Evolutionary conservation across 2,113 vertebrate species (phyloP).

Genomic region (Pelecanoides urinatrix): DNA sequence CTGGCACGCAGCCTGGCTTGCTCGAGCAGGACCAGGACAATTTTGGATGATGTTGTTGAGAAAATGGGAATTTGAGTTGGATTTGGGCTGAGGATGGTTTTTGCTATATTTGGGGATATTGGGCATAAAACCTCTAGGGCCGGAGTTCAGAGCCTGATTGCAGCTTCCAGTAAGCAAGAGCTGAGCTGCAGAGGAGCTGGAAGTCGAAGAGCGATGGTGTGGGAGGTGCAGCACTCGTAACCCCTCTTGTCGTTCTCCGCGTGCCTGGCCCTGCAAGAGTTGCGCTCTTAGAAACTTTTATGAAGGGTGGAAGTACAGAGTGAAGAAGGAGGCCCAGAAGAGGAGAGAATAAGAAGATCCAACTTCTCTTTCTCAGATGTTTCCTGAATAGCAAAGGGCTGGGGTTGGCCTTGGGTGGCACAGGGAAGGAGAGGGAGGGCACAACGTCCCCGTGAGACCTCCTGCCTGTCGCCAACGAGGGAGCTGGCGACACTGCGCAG

Average conservation of each 20-base stretch:
- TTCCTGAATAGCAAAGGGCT: background rate
- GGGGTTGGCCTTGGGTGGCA: background rate
- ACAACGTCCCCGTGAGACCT: accelerated
- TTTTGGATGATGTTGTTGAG: background rate
- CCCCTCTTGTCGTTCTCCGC: background rate
- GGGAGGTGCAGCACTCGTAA: background rate
- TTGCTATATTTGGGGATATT: accelerated
- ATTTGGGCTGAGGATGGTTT: background rate
- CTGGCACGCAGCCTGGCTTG: background rate
- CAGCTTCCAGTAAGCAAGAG: background rate
- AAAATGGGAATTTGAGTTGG: background rate
- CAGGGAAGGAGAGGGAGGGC: background rate
- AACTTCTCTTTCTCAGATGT: background rate
- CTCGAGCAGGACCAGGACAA: background rate
- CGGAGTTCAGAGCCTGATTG: background rate
- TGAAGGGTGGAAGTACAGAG: background rate
- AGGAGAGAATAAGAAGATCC: background rate
- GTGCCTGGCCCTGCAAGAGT: background rate
- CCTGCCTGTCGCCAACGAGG: accelerated
- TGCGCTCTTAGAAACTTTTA: background rate
- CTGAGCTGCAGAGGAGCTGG: background rate
- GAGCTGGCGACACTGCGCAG: background rate
- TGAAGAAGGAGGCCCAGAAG: background rate
- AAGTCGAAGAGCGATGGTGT: accelerated
- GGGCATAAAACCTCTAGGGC: background rate